Base-by-base conservation (phyloP, 2,797 vertebrate genomes). In the Mormyrus hasselquistii region DNA sequence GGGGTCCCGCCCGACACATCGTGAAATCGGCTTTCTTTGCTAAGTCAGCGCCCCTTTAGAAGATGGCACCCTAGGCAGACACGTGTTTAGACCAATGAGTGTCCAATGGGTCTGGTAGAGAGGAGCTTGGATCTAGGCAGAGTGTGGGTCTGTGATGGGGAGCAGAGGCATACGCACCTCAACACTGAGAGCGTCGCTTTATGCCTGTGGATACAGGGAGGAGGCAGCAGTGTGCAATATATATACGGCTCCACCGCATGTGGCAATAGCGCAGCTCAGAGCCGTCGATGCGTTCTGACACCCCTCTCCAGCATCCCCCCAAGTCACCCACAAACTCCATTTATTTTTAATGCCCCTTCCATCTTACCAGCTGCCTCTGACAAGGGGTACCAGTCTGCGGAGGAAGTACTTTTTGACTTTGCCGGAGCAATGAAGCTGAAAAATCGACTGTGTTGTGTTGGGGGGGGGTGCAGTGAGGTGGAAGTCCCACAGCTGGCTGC, bases 291-390 rank as follows among this genome's bases (percentile, higher is more conserved):
- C 6, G 14, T 16, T 14, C 57, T 22, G 38, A 85, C 82, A 57
- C 41, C 87, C 89, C 49, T 25, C 79, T 55, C 19, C 53, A 16
- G 22, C 19, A 19, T 29, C 53, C 47, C 57, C 16, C 65, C 19
- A 41, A 29, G 9, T 47, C 52, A 52, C 65, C 90, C 52, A 89
- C 91, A 88, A 84, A 34, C 25, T 12, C 87, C 55, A 93, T 93
- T 90, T 89, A 92, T 92, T 91, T 93, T 93, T 93, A 87, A 93
- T 93, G 91, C 90, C 86, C 87, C 50, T 88, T 90, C 90, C 91
- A 90, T 91, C 90, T 92, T 88, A 86, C 88, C 85, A 86, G 5
- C 87, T 91, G 34, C 41, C 38, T 89, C 89, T 87, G 87, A 44
- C 91, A 87, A 91, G 90, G 41, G 53, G 87, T 12, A 87, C 69